Percentiles rank a stretch among this genome's conserved stretches.
Conservation (phyloP, 1,140 invertebrate genomes). For the Zophobas morio region DNA sequence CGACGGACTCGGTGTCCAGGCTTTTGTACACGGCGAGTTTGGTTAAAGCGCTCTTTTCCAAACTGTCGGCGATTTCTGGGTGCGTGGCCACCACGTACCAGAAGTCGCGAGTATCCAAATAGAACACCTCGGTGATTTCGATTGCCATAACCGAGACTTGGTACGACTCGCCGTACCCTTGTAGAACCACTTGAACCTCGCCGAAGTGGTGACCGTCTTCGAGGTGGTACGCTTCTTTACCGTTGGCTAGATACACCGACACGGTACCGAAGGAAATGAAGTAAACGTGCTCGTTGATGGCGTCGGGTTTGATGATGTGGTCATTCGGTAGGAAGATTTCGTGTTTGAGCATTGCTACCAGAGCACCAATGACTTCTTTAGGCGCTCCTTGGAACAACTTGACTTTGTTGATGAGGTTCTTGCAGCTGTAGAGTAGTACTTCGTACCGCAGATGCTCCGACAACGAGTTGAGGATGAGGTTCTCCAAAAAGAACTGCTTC, state of each 20-base stretch:
- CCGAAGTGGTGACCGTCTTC: conserved; percentile 51
- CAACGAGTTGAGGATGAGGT: conserved; percentile 42
- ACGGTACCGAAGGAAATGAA: conserved; percentile 69
- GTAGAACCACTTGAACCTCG: conserved; percentile 22
- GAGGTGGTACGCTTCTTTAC: conserved; percentile 58
- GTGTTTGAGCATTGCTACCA: conserved; percentile 61
- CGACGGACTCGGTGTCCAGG: not conserved
- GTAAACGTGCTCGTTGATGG: conserved; percentile 65
- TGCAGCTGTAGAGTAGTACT: conserved; percentile 66
- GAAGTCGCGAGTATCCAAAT: conserved; percentile 45
- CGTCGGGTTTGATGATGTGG: conserved; percentile 66
- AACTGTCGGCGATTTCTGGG: conserved; percentile 4
- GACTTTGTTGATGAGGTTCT: conserved; percentile 65
- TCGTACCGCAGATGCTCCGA: conserved; percentile 60
- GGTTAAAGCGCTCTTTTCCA: conserved; percentile 8
- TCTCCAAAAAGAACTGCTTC: conserved; percentile 45
- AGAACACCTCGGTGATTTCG: conserved; percentile 51
- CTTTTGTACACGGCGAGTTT: not conserved
- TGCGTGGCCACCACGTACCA: conserved; percentile 4
- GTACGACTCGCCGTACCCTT: not conserved
- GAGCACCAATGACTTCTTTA: conserved; percentile 59
- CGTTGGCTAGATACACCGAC: conserved; percentile 65
- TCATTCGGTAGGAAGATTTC: conserved; percentile 69
- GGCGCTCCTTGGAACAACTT: conserved; percentile 65
- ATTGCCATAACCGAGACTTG: conserved; percentile 11